Percentiles rank a stretch among this genome's conserved stretches.
These are phyloP conservation scores for Limenitis arthemis DNA, from an alignment of 2,888 invertebrate species.

Conservation along the genomic window DNA sequence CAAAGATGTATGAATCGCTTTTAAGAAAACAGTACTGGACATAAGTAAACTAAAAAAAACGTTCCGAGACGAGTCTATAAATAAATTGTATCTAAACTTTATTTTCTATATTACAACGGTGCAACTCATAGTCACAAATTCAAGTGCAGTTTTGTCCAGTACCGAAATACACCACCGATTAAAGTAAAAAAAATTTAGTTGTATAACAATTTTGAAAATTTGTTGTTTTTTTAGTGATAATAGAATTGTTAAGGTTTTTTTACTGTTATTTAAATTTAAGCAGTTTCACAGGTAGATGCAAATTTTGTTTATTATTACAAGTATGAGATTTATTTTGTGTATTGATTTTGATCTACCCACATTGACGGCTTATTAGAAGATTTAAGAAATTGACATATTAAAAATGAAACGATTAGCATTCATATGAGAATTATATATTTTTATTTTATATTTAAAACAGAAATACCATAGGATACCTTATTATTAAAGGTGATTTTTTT, in stretches of 20 bases:
- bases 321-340: conserved; percentile 5
- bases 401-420: too few relatives aligned
- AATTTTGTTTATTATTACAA: conserved; percentile 16
- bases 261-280: conserved; percentile 22
- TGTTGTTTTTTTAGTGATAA: conserved; percentile 18
- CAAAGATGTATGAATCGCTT: too few relatives aligned
- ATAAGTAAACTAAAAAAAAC: too few relatives aligned
- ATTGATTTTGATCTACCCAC: neutral
- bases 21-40: too few relatives aligned
- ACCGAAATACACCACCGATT: conserved; percentile 24
- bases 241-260: conserved; percentile 22
- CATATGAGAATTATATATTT: too few relatives aligned
- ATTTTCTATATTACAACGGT: conserved; percentile 6
- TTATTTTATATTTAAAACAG: too few relatives aligned
- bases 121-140: too few relatives aligned
- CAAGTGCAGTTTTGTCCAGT: neutral
- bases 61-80: too few relatives aligned
- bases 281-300: conserved; percentile 17
- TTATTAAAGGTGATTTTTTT: too few relatives aligned
- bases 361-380: neutral
- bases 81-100: neutral
- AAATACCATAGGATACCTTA: too few relatives aligned
- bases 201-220: conserved; percentile 6
- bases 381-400: too few relatives aligned
- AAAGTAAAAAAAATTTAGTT: conserved; percentile 6